Base-by-base conservation (phyloP, 2,888 invertebrate genomes). In the Acleris sparsana region DNA sequence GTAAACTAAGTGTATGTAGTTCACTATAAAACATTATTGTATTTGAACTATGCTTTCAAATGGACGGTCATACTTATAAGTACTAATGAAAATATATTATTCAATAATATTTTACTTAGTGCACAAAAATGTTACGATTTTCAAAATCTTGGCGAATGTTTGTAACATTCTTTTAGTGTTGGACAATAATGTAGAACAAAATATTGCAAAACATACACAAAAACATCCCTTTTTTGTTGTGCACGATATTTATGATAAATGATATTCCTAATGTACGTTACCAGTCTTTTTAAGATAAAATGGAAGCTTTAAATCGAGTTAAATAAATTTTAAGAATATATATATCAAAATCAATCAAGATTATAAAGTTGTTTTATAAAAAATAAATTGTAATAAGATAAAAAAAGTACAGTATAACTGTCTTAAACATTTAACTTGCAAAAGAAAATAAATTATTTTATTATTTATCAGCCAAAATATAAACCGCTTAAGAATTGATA, bases 221-320 rank as follows among this genome's bases (percentile, higher is more conserved):
- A 63, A 58, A 66, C 60, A 53, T 29, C 13, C 62, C 56, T 70
- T 62, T 70, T 70, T 75, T 53, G 52, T 67, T 67, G 64, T 71
- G 72, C 72, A 71, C 67, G 29, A 70, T 71, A 70, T 39, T 65
- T 70, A 62, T 63, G 69, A 64, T 62, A 62, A 59, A 69, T 62
- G 43, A 65, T 65, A 62, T 58, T 65, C 52, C 49, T 62, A 75
- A 69, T 63, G 57, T 81, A 76, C 77, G 75, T 82, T 79, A 81
- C 25, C 79, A 80, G 73, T 79, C 79, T 79, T 84, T 84, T 72
- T 90, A 89, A 88, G 85, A 83, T 83, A 81, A 87, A 88, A 89
- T 84, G 76, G 77, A 89, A 90, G 90, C 91, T 91, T 91, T 91
- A 91, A 90, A 88, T 90, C 89, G 89, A 86, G 78, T 86, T 86